Evolutionary conservation across 1,140 invertebrate species (phyloP).

Genomic region (Drosophila arizonae): DNA sequence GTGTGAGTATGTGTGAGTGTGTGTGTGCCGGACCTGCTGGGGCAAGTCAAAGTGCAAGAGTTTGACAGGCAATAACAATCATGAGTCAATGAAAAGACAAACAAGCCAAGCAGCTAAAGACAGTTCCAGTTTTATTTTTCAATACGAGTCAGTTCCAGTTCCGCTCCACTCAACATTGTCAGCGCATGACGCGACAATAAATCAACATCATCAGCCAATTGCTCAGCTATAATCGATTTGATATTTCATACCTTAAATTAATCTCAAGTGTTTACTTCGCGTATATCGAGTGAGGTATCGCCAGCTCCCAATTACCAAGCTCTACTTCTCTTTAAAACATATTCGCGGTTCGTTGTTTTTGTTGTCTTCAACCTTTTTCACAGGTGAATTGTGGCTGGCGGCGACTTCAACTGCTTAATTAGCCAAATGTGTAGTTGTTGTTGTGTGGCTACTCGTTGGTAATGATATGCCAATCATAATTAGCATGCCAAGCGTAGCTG

Average conservation of each 20-base stretch:
- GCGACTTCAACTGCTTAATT: slow-evolving; percentile 64
- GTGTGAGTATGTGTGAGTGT: background rate
- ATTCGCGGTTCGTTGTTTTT: background rate
- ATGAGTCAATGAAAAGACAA: slow-evolving; percentile 40
- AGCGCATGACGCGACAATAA: slow-evolving; percentile 53
- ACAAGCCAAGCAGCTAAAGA: slow-evolving; percentile 24
- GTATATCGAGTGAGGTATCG: slow-evolving; percentile 15
- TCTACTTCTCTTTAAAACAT: background rate
- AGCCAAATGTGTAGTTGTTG: slow-evolving; percentile 28
- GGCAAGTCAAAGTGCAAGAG: slow-evolving; percentile 72
- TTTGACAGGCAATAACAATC: slow-evolving; percentile 60
- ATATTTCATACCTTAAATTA: slow-evolving; percentile 47
- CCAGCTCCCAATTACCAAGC: background rate
- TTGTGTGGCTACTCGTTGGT: slow-evolving; percentile 39
- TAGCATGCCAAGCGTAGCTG: slow-evolving; percentile 58
- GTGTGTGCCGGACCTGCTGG: slow-evolving; percentile 26
- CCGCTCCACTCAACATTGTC: slow-evolving; percentile 47
- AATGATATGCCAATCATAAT: slow-evolving; percentile 78
- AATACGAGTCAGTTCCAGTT: slow-evolving; percentile 36
- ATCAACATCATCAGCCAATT: slow-evolving; percentile 56
- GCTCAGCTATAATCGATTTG: slow-evolving; percentile 58
- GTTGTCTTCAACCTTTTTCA: slow-evolving; percentile 56
- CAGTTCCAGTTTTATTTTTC: background rate
- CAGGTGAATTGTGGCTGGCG: slow-evolving; percentile 70
- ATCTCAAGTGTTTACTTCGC: slow-evolving; percentile 62